phyloP scores from a whole-genome alignment of 2,113 vertebrate species.

The Ramphastos sulfuratus region DNA sequence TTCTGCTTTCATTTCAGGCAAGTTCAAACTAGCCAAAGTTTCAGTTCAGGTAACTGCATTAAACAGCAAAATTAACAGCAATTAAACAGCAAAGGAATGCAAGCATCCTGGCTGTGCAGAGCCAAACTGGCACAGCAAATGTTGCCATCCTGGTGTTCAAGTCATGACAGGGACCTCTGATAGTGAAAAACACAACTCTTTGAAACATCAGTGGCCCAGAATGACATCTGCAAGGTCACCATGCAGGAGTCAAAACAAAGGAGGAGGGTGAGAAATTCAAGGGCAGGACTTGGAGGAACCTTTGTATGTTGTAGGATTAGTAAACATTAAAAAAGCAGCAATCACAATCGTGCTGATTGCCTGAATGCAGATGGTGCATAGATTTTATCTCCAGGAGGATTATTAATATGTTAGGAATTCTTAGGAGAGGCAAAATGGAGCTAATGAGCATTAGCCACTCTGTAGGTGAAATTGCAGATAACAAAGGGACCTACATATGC shows the following conservation, averaged over 20 bases:
- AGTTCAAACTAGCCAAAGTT: not conserved
- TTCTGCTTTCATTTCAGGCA: not conserved
- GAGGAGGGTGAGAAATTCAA: not conserved
- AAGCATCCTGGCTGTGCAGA: not conserved
- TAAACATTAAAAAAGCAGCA: not conserved
- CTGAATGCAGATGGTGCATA: not conserved
- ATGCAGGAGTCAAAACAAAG: not conserved
- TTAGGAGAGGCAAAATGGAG: not conserved
- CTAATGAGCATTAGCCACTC: not conserved
- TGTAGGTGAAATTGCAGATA: not conserved
- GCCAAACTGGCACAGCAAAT: not conserved
- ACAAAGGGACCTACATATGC: not conserved
- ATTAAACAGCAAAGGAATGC: not conserved
- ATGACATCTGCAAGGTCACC: not conserved
- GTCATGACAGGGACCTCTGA: not conserved
- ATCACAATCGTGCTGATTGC: not conserved
- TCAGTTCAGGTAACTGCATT: not conserved
- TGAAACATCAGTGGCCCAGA: not conserved
- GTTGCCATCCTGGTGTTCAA: not conserved
- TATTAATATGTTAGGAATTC: not conserved
- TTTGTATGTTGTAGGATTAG: not conserved
- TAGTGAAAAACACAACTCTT: rapidly evolving
- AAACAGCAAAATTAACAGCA: not conserved
- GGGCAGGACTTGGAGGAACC: not conserved
- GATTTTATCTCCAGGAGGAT: slow-evolving; percentile 22